A percentile compares a stretch with the other conserved stretches of the same genome.
phyloP scores from a whole-genome alignment of 2,113 vertebrate species.

The Tupaia tana region DNA sequence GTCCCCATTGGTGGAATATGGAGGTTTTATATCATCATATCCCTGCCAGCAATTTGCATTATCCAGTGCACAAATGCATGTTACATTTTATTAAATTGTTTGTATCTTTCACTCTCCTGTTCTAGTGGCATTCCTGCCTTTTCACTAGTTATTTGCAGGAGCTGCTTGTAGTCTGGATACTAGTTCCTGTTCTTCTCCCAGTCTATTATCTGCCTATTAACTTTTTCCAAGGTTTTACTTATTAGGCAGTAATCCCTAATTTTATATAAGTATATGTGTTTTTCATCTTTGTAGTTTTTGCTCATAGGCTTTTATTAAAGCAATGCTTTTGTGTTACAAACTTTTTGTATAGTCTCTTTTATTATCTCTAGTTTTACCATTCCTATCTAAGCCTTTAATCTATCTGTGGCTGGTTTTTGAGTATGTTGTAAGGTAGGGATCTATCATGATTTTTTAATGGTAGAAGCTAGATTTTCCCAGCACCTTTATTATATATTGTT shows the following conservation, averaged over 20 bases:
- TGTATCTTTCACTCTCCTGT: not conserved
- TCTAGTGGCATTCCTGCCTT: not conserved
- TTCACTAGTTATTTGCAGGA: not conserved
- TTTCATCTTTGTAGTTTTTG: not conserved
- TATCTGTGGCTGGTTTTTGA: not conserved
- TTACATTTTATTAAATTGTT: not conserved
- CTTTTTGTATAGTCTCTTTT: not conserved
- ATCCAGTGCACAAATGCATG: not conserved
- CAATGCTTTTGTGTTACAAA: not conserved
- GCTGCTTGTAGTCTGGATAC: not conserved
- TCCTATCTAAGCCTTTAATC: not conserved
- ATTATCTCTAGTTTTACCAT: not conserved
- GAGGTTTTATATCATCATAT: not conserved
- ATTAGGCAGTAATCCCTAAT: not conserved
- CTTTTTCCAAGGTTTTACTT: conserved; percentile 26
- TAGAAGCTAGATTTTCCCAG: not conserved
- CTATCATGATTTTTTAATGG: not conserved
- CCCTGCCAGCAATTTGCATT: not conserved
- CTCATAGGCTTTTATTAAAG: conserved; percentile 27
- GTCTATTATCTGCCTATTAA: not conserved
- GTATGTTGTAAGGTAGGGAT: not conserved
- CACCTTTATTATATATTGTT: conserved; percentile 22
- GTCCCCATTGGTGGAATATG: not conserved
- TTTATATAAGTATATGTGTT: not conserved
- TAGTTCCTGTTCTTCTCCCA: not conserved